These are phyloP conservation scores for Lasiurus cinereus DNA, from an alignment of 2,113 vertebrate genomes.

Conservation along the genomic window DNA sequence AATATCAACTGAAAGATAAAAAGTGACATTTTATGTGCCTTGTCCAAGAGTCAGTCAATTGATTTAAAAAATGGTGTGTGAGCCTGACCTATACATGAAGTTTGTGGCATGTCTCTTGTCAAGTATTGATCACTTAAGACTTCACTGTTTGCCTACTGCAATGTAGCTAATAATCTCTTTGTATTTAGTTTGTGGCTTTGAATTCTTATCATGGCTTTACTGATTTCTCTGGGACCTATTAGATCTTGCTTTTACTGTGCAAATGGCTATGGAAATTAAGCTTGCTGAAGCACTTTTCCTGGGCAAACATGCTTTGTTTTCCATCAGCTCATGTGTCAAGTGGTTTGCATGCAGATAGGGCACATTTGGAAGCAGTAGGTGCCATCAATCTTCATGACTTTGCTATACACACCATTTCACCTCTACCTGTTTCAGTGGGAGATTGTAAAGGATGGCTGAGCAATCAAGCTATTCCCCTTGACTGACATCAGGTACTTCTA, in stretches of 20 bases:
- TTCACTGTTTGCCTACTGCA: slow-evolving; percentile 87
- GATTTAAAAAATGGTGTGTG: slow-evolving; percentile 85
- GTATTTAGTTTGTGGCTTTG: slow-evolving; percentile 89
- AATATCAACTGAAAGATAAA: slow-evolving; percentile 89
- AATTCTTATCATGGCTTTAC: slow-evolving; percentile 88
- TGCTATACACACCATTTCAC: slow-evolving; percentile 92
- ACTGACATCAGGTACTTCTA: slow-evolving; percentile 85
- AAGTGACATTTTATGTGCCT: slow-evolving; percentile 88
- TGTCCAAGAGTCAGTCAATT: slow-evolving; percentile 85
- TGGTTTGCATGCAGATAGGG: slow-evolving; percentile 87
- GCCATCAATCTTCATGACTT: slow-evolving; percentile 92
- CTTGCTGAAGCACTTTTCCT: slow-evolving; percentile 81
- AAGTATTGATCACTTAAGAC: slow-evolving; percentile 88
- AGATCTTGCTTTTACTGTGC: slow-evolving; percentile 85
- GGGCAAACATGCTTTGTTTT: slow-evolving; percentile 86
- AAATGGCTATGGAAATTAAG: slow-evolving; percentile 89
- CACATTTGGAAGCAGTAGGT: slow-evolving; percentile 80
- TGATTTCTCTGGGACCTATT: slow-evolving; percentile 91
- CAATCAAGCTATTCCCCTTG: slow-evolving; percentile 89
- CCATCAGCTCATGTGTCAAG: slow-evolving; percentile 87
- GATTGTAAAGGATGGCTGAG: slow-evolving; percentile 89
- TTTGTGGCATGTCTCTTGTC: slow-evolving; percentile 86
- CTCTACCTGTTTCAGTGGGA: slow-evolving; percentile 89
- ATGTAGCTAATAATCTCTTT: slow-evolving; percentile 88
- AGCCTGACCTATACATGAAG: slow-evolving; percentile 87